These are phyloP conservation scores for Calypte anna DNA, from an alignment of 2,113 vertebrate species.

Conservation along the genomic window DNA sequence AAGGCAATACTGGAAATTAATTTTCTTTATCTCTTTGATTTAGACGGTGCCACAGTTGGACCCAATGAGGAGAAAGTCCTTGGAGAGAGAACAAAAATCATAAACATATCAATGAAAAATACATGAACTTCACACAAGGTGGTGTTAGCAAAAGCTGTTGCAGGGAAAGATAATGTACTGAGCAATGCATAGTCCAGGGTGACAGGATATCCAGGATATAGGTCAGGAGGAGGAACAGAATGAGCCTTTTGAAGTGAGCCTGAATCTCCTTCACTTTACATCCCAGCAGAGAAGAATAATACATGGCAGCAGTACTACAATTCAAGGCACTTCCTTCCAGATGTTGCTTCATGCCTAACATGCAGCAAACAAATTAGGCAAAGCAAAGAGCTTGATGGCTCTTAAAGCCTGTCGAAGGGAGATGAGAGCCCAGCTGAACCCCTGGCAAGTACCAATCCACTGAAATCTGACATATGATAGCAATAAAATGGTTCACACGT, in stretches of 20 bases:
- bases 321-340: background rate
- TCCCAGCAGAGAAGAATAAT: background rate
- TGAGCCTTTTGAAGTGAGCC: background rate
- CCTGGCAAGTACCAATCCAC: background rate
- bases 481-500: background rate
- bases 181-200: background rate
- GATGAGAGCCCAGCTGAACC: background rate
- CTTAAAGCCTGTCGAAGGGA: background rate
- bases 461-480: background rate
- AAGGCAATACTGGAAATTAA: background rate
- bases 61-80: background rate
- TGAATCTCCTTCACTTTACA: background rate
- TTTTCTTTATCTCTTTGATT: background rate
- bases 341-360: background rate
- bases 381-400: background rate
- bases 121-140: background rate
- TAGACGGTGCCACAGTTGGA: constrained; percentile 2
- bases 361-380: background rate
- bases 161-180: background rate
- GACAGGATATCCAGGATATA: background rate
- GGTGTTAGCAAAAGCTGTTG: constrained; percentile 21
- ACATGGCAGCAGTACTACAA: background rate
- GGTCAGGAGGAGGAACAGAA: background rate
- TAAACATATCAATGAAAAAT: constrained; percentile 36
- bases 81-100: constrained; percentile 12